Percentiles rank a stretch among this genome's conserved stretches.
These are phyloP conservation scores for Bubo blakistoni DNA, from an alignment of 2,113 vertebrate genomes.

Conservation along the genomic window DNA sequence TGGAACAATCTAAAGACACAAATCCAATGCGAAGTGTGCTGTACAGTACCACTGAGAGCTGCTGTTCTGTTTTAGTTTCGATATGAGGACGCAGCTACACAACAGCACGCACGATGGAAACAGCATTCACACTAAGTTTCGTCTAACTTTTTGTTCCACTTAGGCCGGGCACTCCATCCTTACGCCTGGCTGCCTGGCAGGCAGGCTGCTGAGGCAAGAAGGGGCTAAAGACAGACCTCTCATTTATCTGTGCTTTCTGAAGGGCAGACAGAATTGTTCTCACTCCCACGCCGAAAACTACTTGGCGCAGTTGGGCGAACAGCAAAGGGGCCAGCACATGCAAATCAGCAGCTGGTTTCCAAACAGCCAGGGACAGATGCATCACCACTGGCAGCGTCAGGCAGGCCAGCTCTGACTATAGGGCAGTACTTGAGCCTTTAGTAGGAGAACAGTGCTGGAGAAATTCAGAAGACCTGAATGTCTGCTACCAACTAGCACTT, in stretches of 20 bases:
- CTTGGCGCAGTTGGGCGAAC: background rate
- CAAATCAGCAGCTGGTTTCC: conserved; percentile 33
- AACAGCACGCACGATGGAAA: background rate
- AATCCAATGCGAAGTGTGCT: background rate
- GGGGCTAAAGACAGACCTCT: background rate
- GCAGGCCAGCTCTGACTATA: background rate
- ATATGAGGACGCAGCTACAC: background rate
- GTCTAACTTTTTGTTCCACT: background rate
- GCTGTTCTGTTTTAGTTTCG: background rate
- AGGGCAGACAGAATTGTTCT: background rate
- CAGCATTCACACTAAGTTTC: background rate
- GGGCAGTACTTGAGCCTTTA: background rate
- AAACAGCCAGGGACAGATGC: background rate
- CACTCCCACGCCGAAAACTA: background rate
- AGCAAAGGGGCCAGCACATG: background rate
- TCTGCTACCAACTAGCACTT: background rate
- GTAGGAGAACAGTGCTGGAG: background rate
- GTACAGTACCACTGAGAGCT: background rate
- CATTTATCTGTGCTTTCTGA: background rate
- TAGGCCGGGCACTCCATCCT: background rate
- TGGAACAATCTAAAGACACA: conserved; percentile 9
- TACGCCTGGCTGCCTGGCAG: background rate
- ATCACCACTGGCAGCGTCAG: background rate
- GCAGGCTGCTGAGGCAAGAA: background rate
- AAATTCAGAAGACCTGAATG: background rate